phyloP scores from a whole-genome alignment of 2,797 vertebrate genomes.

The Phaenicophaeus curvirostris region DNA sequence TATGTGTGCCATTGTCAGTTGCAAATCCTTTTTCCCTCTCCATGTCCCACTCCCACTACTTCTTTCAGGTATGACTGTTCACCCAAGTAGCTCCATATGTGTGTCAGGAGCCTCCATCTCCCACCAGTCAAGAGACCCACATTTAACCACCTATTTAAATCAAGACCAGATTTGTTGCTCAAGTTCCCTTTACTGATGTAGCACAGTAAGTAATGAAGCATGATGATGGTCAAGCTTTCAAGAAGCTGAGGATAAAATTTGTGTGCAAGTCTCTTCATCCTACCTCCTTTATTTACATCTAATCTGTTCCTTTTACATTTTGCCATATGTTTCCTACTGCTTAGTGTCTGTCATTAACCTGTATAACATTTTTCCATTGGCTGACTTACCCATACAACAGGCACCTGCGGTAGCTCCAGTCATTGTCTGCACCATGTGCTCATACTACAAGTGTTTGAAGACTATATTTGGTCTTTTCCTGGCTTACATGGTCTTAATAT shows the following conservation, averaged over 20 bases:
- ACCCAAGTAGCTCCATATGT: not conserved
- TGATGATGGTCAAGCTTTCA: not conserved
- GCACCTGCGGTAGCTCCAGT: not conserved
- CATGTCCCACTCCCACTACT: not conserved
- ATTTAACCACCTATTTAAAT: not conserved
- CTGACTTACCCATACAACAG: not conserved
- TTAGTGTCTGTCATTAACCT: not conserved
- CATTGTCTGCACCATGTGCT: not conserved
- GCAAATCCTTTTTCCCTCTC: not conserved
- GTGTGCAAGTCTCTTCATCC: not conserved
- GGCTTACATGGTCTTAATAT: not conserved
- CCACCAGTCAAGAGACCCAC: not conserved
- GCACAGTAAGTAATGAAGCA: not conserved
- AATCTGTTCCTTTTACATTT: not conserved
- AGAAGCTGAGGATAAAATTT: not conserved
- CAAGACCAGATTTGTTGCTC: not conserved
- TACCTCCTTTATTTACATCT: not conserved
- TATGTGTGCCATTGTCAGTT: fast-evolving
- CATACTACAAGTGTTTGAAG: fast-evolving
- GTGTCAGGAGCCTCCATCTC: not conserved
- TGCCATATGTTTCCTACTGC: not conserved
- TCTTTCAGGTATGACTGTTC: not conserved
- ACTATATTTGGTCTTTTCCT: not conserved
- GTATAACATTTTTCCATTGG: not conserved
- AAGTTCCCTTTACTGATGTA: not conserved